Conservation (phyloP, 2,888 invertebrate genomes). For the Mamestra brassicae region DNA sequence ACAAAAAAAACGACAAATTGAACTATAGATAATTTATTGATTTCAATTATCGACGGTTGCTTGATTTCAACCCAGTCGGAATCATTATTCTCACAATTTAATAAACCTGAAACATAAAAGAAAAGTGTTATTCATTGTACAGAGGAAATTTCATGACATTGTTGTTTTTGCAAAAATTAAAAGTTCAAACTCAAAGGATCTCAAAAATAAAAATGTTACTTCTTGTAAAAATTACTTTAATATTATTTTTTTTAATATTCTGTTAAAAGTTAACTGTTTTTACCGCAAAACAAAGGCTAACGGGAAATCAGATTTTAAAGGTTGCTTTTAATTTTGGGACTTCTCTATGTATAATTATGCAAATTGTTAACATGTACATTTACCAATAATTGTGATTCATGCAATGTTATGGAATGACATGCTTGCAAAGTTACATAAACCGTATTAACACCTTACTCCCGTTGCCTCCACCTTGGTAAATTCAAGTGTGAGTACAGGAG, state of each 20-base stretch:
- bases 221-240: slow-evolving; percentile 5
- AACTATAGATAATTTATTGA: slow-evolving; percentile 54
- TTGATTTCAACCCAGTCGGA: slow-evolving; percentile 33
- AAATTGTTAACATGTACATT: slow-evolving; percentile 20
- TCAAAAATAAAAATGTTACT: neutral
- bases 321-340: slow-evolving; percentile 2
- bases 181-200: neutral
- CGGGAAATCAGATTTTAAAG: neutral
- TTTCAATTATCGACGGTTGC: slow-evolving; percentile 39
- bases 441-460: neutral
- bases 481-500: neutral
- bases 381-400: slow-evolving; percentile 29
- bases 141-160: neutral
- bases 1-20: slow-evolving; percentile 14
- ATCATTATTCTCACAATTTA: slow-evolving; percentile 32
- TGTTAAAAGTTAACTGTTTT: slow-evolving; percentile 2
- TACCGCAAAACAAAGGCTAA: slow-evolving; percentile 31
- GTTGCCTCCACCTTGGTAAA: slow-evolving; percentile 3
- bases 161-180: neutral
- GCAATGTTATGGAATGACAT: slow-evolving; percentile 11
- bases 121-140: slow-evolving; percentile 24
- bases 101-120: slow-evolving; percentile 56
- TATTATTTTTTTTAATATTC: too few species aligned
- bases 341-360: neutral
- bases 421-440: slow-evolving; percentile 23